Base-by-base conservation (phyloP, 2,888 invertebrate species). In the Scotopteryx bipunctaria region DNA sequence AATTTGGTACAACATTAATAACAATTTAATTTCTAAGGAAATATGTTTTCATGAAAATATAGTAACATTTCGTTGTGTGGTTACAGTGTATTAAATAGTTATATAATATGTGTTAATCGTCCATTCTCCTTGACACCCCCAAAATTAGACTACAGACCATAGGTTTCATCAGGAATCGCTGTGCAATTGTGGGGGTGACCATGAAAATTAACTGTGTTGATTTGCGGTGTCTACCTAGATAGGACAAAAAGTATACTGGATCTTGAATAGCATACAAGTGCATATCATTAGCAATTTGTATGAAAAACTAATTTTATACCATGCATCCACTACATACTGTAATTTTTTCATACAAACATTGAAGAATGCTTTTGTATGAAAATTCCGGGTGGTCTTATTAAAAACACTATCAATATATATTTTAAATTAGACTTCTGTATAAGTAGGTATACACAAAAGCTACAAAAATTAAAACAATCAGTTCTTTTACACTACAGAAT, bases 401-500 rank as follows among this genome's bases (percentile, higher is more conserved):
- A 25, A 9, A 9, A 25, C 5, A 23, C n/a, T 1, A 23, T 9
- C 25, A n/a, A n/a, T 25, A 25, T 9, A 25, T 27, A 25, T 17
- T 32, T 13, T 16, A 23, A 32, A 38, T 38, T 25, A 46, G 13
- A 40, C 13, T 14, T 1, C n/a, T 23, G 8, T 25, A 23, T n/a
- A 21, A 13, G 5, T 27, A 25, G 3, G 2, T 3, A 45, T 5
- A 45, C 14, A 32, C 8, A 38, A 19, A 41, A 33, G 17, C 46
- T 37, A 52, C 36, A 37, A 32, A 21, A 47, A 37, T 46, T 42
- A 57, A 52, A 44, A 32, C 40, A 55, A 57, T 60, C 60, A 61
- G 59, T 60, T 62, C 59, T 56, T 58, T 62, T 44, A 59, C 41
- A 57, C 56, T 55, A 64, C 47, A 59, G 38, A 46, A 45, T 31